A percentile compares a stretch with the other conserved stretches of the same genome.
Conservation (phyloP, 2,113 vertebrate species). For the Prunella fulvescens region DNA sequence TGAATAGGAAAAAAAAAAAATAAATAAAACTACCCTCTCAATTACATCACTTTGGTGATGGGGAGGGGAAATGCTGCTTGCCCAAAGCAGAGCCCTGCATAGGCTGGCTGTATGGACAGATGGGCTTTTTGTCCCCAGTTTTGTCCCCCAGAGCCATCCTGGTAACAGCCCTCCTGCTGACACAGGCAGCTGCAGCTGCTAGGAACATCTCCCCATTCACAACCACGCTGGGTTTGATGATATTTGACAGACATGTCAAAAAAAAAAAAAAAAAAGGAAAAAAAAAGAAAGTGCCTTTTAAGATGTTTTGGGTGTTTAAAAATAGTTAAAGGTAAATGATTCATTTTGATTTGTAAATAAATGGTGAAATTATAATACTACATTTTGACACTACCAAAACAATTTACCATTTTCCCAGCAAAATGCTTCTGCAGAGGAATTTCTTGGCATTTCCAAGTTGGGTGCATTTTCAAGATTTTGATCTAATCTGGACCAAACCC, state of each 20-base stretch:
- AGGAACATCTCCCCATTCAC: not conserved
- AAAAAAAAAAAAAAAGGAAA: not conserved
- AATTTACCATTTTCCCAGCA: not conserved
- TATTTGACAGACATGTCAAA: not conserved
- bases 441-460: fast-evolving
- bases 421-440: not conserved
- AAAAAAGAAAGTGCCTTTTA: not conserved
- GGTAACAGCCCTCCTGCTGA: not conserved
- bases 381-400: not conserved
- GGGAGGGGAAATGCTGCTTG: not conserved
- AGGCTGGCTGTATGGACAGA: not conserved
- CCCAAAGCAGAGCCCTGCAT: not conserved
- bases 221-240: not conserved
- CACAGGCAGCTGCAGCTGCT: not conserved
- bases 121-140: not conserved
- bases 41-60: not conserved
- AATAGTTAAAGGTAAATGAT: not conserved
- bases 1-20: not conserved
- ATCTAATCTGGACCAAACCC: not conserved
- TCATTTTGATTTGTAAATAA: constrained; percentile 14
- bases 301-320: not conserved
- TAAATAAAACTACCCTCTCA: not conserved
- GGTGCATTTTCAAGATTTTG: not conserved
- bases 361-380: not conserved
- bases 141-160: fast-evolving